Evolutionary conservation across 2,797 vertebrate species (phyloP), one percentile per base, ranked within the genome.

Genomic region (Schizopygopsis malacanthus): DNA sequence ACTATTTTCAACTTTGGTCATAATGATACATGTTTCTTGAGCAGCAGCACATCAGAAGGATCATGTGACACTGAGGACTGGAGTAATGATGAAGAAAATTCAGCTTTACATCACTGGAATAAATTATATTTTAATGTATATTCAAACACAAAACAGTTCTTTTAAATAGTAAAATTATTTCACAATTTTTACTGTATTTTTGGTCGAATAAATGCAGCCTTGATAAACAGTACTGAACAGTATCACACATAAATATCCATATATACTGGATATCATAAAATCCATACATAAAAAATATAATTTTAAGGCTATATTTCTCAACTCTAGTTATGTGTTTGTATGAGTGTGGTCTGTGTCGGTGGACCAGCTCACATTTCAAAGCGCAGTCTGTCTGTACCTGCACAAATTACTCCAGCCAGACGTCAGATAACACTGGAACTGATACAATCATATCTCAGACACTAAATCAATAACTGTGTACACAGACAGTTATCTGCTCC

Each of bases 381-480:
- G 6, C 2, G 0, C 16, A 22, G 5, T 67, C 43, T 80, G 45
- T 80, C 61, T 67, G 43, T 80, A n/a, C 79, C 79, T 81, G 79
- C 25, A 39, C 63, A 69, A 69, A 72, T 22, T 41, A 37, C 73
- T 76, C 28, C 8, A 52, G 28, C 25, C 37, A 39, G 20, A 81
- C 0, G 0, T 45, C 45, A n/a, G 63, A 81, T n/a, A 81, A 10
- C 43, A 52, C 6, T 15, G 28, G 20, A 18, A 37, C 18, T 52
- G 79, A 81, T 39, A 39, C 16, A 50, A 81, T 69, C 45, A 69
- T 18, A 56, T 54, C 80, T 56, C 33, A 70, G 33, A 82, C 20
- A 20, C 15, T 54, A 56, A 25, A 82, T 71, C 50, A 71, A 56
- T 69, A 18, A 22, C 63, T 39, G 43, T 80, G 28, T 67, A 65